Conservation (phyloP, 1,140 invertebrate genomes). For the Goniozus legneri region DNA sequence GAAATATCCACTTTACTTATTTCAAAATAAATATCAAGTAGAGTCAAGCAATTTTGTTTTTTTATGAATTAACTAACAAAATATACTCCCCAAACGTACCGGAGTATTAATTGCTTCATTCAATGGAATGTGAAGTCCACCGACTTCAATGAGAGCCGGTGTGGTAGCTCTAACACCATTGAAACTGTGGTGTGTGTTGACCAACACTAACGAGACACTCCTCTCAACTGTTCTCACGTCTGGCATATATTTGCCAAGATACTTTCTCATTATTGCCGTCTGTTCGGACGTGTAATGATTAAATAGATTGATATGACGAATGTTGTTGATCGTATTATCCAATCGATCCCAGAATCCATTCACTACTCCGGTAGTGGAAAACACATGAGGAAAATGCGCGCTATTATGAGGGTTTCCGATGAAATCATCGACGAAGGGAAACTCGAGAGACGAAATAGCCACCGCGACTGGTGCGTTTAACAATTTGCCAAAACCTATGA, state of each 20-base stretch:
- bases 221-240: conserved; percentile 43
- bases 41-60: too few relatives aligned
- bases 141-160: conserved; percentile 57
- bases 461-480: conserved; percentile 59
- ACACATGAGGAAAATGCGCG: conserved; percentile 59
- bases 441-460: conserved; percentile 55
- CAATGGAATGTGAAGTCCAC: conserved; percentile 54
- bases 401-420: conserved; percentile 61
- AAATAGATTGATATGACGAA: conserved; percentile 17
- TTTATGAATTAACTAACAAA: too few relatives aligned
- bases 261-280: conserved; percentile 34
- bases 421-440: conserved; percentile 61
- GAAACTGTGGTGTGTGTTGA: conserved; percentile 57
- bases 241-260: conserved; percentile 44
- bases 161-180: conserved; percentile 49
- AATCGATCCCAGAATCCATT: conserved; percentile 60
- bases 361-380: conserved; percentile 54
- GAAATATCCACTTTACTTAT: too few relatives aligned
- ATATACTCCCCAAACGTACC: conserved; percentile 19
- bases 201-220: conserved; percentile 54
- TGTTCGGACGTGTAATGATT: conserved; percentile 27
- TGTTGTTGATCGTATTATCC: conserved; percentile 44
- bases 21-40: too few relatives aligned
- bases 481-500: conserved; percentile 55
- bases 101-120: conserved; percentile 16